These are phyloP conservation scores for Parnassius apollo DNA, from an alignment of 2,888 invertebrate genomes.

Conservation along the genomic window DNA sequence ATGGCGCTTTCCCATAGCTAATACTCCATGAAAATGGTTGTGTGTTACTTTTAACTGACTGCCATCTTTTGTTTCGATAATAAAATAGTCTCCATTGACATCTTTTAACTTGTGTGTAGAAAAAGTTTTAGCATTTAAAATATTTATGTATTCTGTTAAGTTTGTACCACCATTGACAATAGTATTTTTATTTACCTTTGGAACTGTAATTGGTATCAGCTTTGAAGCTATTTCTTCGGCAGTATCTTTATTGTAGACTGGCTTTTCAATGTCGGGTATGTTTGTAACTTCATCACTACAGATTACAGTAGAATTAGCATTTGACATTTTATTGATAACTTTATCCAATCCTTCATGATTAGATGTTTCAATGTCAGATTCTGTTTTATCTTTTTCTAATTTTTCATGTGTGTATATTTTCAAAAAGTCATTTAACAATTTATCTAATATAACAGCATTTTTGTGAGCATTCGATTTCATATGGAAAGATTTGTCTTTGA, in stretches of 20 bases:
- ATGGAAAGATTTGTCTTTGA: slow-evolving; percentile 7
- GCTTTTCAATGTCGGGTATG: not conserved
- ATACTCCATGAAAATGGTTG: slow-evolving; percentile 6
- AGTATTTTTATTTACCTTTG: not conserved
- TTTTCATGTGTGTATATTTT: slow-evolving; percentile 11
- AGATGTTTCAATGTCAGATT: not conserved
- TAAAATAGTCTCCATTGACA: not conserved
- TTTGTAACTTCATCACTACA: not conserved
- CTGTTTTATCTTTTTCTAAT: not conserved
- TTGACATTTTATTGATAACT: not conserved
- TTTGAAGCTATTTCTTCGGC: not conserved
- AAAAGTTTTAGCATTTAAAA: not conserved
- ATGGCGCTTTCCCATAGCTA: not conserved
- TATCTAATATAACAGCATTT: slow-evolving; percentile 12
- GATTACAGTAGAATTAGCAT: not conserved
- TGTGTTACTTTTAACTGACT: not conserved
- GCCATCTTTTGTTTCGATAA: not conserved
- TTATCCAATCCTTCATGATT: not conserved
- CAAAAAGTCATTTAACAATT: slow-evolving; percentile 6
- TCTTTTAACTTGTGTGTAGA: not conserved
- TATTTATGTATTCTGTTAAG: not conserved
- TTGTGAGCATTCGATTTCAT: slow-evolving; percentile 7
- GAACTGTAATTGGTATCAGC: not conserved
- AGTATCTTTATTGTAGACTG: not conserved
- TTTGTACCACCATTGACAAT: not conserved